Conservation (phyloP, 2,113 vertebrate genomes). For the Phodopus roborovskii region DNA sequence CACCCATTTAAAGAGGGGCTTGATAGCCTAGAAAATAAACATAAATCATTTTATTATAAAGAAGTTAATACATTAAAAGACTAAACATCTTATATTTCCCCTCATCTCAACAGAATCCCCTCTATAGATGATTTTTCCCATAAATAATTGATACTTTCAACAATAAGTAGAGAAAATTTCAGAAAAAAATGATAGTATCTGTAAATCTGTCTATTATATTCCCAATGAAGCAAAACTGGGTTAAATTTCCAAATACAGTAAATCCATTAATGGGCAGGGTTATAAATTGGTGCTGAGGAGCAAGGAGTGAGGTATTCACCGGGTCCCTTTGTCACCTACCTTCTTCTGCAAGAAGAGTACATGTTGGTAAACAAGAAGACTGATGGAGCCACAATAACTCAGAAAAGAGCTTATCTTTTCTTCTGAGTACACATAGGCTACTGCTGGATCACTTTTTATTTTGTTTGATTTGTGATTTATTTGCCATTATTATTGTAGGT, state of each 20-base stretch:
- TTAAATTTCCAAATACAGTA: slow-evolving; percentile 27
- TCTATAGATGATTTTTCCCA: not conserved
- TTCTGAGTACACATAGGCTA: not conserved
- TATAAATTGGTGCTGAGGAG: not conserved
- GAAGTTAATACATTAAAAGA: not conserved
- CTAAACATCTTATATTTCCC: not conserved
- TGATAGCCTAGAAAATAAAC: not conserved
- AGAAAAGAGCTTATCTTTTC: not conserved
- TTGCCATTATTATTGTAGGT: not conserved
- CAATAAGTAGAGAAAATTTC: not conserved
- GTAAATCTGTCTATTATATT: slow-evolving; percentile 30
- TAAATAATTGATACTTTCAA: not conserved
- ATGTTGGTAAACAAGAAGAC: not conserved
- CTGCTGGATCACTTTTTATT: not conserved
- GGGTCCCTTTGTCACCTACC: not conserved
- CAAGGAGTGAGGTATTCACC: not conserved
- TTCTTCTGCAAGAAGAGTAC: not conserved
- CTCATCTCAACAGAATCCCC: not conserved
- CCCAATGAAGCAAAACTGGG: not conserved
- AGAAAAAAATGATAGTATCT: not conserved
- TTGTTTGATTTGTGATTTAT: not conserved
- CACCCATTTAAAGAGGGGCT: not conserved
- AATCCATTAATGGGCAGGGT: not conserved
- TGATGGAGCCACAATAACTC: not conserved
- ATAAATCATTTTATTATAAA: slow-evolving; percentile 33